Evolutionary conservation across 2,113 vertebrate species (phyloP).

Genomic region (Oriolus oriolus): DNA sequence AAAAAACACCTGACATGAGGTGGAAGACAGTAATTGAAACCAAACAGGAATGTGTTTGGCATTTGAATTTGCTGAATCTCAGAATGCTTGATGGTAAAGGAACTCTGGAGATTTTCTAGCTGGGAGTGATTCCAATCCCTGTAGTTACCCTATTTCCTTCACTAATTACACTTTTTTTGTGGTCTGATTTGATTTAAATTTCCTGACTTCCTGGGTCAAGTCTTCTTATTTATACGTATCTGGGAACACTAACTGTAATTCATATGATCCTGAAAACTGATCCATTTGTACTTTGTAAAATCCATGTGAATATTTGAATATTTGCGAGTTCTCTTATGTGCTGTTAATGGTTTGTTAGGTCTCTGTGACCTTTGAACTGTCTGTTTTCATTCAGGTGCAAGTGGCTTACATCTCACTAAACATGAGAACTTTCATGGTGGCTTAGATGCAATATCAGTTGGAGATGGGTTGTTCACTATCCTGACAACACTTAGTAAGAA

Average conservation of each 20-base stretch:
- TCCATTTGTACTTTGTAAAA: not conserved
- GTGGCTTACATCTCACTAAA: slow-evolving; percentile 96
- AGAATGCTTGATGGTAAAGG: not conserved
- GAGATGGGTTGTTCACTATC: slow-evolving; percentile 96
- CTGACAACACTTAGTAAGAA: slow-evolving; percentile 96
- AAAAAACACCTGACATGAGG: not conserved
- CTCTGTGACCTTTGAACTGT: not conserved
- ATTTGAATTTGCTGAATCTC: not conserved
- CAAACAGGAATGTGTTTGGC: not conserved
- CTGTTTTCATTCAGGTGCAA: slow-evolving; percentile 81
- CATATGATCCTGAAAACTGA: not conserved
- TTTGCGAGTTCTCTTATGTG: not conserved
- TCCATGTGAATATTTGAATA: not conserved
- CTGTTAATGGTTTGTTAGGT: not conserved
- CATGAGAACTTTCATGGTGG: slow-evolving; percentile 98
- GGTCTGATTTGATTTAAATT: not conserved
- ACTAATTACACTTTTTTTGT: not conserved
- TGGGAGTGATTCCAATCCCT: not conserved
- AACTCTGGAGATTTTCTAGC: not conserved
- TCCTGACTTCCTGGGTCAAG: not conserved
- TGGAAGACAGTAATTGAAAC: not conserved
- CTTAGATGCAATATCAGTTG: slow-evolving; percentile 96
- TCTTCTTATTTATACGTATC: not conserved
- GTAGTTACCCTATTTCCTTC: not conserved
- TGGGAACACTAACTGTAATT: not conserved